These are phyloP conservation scores for Akabosia matsudoensis DNA, from an alignment of 1,140 invertebrate genomes.

Conservation along the genomic window DNA sequence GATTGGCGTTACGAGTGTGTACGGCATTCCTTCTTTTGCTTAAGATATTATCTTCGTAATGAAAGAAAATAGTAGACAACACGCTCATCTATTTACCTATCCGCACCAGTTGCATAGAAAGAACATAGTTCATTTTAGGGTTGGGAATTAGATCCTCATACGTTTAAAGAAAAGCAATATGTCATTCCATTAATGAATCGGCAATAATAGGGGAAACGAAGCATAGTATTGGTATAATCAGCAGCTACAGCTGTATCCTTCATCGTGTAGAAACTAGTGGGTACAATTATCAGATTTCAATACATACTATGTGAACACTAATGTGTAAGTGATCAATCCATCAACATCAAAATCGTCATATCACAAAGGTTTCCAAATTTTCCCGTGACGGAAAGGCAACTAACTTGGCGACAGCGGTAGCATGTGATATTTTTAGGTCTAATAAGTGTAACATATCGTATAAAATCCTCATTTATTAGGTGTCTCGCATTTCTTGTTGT, in stretches of 20 bases:
- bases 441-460: neutral
- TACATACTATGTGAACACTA: no score
- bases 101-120: neutral
- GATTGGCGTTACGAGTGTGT: slow-evolving; percentile 5
- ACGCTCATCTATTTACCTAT: neutral
- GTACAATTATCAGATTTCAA: no score
- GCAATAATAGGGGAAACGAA: slow-evolving; percentile 12
- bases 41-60: slow-evolving; percentile 1
- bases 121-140: neutral
- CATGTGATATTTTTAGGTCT: neutral
- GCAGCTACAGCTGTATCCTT: no score
- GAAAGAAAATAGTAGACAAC: neutral
- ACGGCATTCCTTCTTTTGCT: neutral
- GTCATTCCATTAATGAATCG: slow-evolving; percentile 19
- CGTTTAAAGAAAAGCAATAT: no score
- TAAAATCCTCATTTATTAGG: slow-evolving; percentile 14
- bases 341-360: slow-evolving; percentile 19
- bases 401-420: neutral
- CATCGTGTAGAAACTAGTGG: neutral
- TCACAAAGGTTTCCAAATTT: neutral
- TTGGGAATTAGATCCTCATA: neutral
- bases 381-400: neutral
- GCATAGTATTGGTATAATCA: no score
- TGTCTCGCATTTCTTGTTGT: neutral
- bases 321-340: no score